Percentiles rank a stretch among this genome's conserved stretches.
phyloP scores from a whole-genome alignment of 2,888 invertebrate species.

The Cryptosula pallasiana region DNA sequence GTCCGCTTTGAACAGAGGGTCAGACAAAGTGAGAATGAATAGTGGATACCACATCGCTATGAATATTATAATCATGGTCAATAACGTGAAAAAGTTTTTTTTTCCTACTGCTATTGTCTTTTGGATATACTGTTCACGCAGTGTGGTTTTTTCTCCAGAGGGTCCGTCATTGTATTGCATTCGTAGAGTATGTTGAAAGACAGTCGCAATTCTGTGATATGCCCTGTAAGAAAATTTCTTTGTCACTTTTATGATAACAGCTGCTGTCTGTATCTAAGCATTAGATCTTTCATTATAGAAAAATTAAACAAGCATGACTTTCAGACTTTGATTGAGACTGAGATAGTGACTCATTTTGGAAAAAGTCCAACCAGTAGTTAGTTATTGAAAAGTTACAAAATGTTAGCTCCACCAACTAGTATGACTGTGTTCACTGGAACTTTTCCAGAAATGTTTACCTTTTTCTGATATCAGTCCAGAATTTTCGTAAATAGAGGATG shows the following conservation, averaged over 20 bases:
- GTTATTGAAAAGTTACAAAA: too few species aligned
- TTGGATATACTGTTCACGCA: neutral
- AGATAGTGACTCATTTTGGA: too few species aligned
- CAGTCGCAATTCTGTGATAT: neutral
- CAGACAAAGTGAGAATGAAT: conserved; percentile 11
- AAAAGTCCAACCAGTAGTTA: too few species aligned
- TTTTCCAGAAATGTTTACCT: conserved; percentile 29
- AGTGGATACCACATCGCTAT: conserved; percentile 18
- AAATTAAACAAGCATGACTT: too few species aligned
- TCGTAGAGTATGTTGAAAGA: neutral
- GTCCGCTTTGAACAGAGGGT: conserved; percentile 1
- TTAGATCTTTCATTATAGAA: too few species aligned
- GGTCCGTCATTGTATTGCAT: neutral
- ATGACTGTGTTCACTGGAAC: too few species aligned
- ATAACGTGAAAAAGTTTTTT: neutral
- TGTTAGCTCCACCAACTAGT: too few species aligned
- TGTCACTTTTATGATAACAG: too few species aligned
- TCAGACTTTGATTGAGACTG: too few species aligned
- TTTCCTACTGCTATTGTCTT: neutral
- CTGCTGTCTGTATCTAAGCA: too few species aligned
- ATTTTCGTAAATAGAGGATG: conserved; percentile 70
- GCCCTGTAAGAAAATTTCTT: neutral
- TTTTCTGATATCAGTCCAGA: conserved; percentile 61
- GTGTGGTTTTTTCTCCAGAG: neutral
- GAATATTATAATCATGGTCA: conserved; percentile 1